Evolutionary conservation across 1,140 invertebrate species (phyloP), one percentile per base, ranked within the genome.

Genomic region (Notospermus geniculatus): DNA sequence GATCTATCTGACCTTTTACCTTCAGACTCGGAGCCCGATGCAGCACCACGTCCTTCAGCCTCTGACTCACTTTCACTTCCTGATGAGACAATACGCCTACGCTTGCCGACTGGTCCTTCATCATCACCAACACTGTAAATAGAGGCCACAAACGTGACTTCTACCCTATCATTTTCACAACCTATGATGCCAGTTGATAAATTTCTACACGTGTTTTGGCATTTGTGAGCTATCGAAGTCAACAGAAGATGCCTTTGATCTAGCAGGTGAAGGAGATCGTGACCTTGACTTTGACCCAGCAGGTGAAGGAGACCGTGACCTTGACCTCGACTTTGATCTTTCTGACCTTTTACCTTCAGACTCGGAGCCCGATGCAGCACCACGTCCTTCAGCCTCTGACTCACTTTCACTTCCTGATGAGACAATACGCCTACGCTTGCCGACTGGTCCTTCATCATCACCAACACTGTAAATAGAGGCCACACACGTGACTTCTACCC

Each of bases 61-160:
- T 59, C 32, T 22, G 67, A 74, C 27, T 74, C 75, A 70, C 72
- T 76, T 2, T 73, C 74, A 66, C 76, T 77, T 15, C 70, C 77
- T 52, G 76, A 77, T 2, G 80, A 81, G 67, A 64, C 68, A 72
- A 70, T 83, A 77, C 67, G 71, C 66, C 73, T 83, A 79, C 25
- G 82, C 84, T 72, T 74, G 19, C 72, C 72, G 52, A 65, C 66
- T 59, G 57, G 71, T 54, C 67, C 70, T 59, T 67, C 77, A 28
- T 83, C 86, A 58, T 84, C 85, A 60, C 85, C 85, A 70, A 19
- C 62, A 66, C 84, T 85, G 7, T 74, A 64, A 83, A 56, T 11
- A 43, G 39, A 43, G 19, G 39, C 11, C 39, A 19, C 11, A 43
- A 19, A 43, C 39, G 11, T 43, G 39, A 43, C 39, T 13, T 13